These are phyloP conservation scores for Phrynocephalus forsythii DNA, from an alignment of 2,797 vertebrate species.

Conservation along the genomic window DNA sequence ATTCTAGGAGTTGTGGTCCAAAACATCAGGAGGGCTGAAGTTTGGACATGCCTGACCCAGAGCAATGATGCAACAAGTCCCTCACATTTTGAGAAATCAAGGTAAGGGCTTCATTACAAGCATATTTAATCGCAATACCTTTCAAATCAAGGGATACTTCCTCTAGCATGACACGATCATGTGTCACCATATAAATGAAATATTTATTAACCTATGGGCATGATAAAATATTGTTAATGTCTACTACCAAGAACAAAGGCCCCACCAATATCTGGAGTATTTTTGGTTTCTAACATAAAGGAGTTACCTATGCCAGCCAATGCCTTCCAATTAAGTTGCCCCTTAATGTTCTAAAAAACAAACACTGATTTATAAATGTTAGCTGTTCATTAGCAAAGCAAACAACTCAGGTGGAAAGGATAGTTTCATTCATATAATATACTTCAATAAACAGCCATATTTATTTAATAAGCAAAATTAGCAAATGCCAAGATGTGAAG, in stretches of 20 bases:
- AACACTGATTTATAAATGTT: slow-evolving; percentile 28
- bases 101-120: neutral
- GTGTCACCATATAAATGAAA: slow-evolving; percentile 12
- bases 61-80: too few relatives aligned
- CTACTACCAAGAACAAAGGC: neutral
- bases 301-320: neutral
- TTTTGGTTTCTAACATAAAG: slow-evolving; percentile 36
- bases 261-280: neutral
- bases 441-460: slow-evolving; percentile 49
- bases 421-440: slow-evolving; percentile 47
- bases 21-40: too few relatives aligned
- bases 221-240: slow-evolving; percentile 30
- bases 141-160: slow-evolving; percentile 18
- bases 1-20: too few relatives aligned
- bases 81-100: neutral
- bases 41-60: too few relatives aligned
- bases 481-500: slow-evolving; percentile 50
- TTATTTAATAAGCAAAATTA: slow-evolving; percentile 57
- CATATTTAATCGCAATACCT: neutral
- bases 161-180: slow-evolving; percentile 21
- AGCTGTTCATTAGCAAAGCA: slow-evolving; percentile 79
- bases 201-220: neutral
- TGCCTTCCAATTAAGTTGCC: slow-evolving; percentile 39
- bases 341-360: slow-evolving; percentile 25
- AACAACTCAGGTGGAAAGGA: slow-evolving; percentile 74